Percentiles rank a stretch among this genome's conserved stretches.
phyloP scores from a whole-genome alignment of 1,140 invertebrate species.

The Meloidogyne floridensis region DNA sequence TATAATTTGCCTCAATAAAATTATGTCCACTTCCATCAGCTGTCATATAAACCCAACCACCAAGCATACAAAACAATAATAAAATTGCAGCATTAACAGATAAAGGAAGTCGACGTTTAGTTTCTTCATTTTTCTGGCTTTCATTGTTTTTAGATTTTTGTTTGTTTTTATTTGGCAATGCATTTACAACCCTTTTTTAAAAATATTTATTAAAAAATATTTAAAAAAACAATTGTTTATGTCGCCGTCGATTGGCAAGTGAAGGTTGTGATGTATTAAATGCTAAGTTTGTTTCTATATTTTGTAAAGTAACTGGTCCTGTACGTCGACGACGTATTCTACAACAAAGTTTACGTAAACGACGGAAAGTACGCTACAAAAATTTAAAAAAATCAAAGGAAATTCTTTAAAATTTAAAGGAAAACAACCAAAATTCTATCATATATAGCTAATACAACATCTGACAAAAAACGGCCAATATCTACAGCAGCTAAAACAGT shows the following conservation, averaged over 20 bases:
- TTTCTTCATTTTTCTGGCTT: not conserved
- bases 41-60: constrained; percentile 63
- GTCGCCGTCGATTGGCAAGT: constrained; percentile 17
- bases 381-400: too few relatives aligned
- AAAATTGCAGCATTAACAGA: constrained; percentile 64
- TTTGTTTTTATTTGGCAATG: constrained; percentile 9
- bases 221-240: constrained; percentile 6
- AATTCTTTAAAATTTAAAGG: constrained; percentile 2
- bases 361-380: constrained; percentile 35
- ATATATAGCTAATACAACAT: constrained; percentile 59
- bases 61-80: constrained; percentile 64
- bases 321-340: constrained; percentile 34
- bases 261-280: constrained; percentile 36
- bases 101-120: constrained; percentile 57
- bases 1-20: constrained; percentile 22
- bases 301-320: constrained; percentile 42
- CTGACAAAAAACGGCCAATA: constrained; percentile 63
- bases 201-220: not conserved
- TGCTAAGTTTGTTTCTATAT: constrained; percentile 54
- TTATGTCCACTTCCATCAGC: constrained; percentile 44
- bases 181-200: not conserved
- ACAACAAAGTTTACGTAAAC: constrained; percentile 28
- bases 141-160: not conserved
- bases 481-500: constrained; percentile 68
- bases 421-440: constrained; percentile 41